A percentile compares a stretch with the other conserved stretches of the same genome.
Conservation (phyloP, 2,797 vertebrate genomes). For the Loriculus beryllinus region DNA sequence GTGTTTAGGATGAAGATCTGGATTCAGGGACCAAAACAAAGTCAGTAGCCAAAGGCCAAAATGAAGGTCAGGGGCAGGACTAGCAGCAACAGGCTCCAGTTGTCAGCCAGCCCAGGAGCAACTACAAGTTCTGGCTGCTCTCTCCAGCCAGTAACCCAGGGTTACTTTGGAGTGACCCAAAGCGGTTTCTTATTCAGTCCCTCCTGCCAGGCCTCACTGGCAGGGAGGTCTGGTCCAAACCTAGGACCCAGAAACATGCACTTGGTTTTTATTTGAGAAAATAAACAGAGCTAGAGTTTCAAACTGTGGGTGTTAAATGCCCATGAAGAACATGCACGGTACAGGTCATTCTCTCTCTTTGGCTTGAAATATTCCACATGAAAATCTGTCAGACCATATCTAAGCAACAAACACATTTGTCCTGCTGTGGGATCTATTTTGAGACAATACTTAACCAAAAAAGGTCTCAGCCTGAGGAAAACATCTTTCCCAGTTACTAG, state of each 20-base stretch:
- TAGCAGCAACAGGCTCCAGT: not conserved
- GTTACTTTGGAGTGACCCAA: conserved; percentile 31
- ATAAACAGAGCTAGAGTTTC: conserved; percentile 55
- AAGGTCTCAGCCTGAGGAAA: conserved; percentile 17
- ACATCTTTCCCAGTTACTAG: conserved; percentile 12
- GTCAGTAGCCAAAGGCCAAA: conserved; percentile 13
- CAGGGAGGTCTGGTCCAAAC: conserved; percentile 57
- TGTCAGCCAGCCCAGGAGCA: conserved; percentile 40
- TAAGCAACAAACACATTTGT: conserved; percentile 52
- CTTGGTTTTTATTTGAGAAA: conserved; percentile 46
- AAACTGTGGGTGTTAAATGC: conserved; percentile 52
- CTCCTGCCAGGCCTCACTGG: conserved; percentile 53
- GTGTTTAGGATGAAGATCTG: conserved; percentile 2
- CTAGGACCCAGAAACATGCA: conserved; percentile 48
- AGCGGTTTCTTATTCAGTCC: conserved; percentile 34
- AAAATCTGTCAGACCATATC: conserved; percentile 44
- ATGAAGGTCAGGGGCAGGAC: conserved; percentile 24
- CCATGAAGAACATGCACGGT: not conserved
- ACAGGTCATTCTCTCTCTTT: conserved; percentile 38
- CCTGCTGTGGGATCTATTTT: conserved; percentile 56
- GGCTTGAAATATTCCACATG: conserved; percentile 43
- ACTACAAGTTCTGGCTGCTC: conserved; percentile 25
- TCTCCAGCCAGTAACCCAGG: not conserved
- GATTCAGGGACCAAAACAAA: conserved; percentile 30
- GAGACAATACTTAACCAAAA: conserved; percentile 41